A percentile compares a stretch with the other conserved stretches of the same genome.
Evolutionary conservation across 1,140 invertebrate genomes (phyloP).

Genomic region (Condylostylus longicornis): DNA sequence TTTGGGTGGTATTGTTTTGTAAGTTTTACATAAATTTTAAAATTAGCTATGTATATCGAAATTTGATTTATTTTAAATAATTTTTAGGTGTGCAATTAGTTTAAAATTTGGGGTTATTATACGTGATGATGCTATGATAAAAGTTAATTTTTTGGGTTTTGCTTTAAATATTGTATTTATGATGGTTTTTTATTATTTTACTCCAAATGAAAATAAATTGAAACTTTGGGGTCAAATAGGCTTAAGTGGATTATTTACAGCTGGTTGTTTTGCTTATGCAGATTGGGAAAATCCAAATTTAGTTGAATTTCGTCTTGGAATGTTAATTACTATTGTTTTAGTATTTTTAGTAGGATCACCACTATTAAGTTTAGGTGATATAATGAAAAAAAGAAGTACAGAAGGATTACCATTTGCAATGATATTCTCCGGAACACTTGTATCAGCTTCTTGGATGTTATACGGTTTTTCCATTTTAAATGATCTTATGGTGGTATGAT

Average conservation of each 20-base stretch:
- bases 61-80: conserved; percentile 1
- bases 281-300: conserved; percentile 43
- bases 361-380: conserved; percentile 48
- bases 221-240: conserved; percentile 39
- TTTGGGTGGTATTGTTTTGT: conserved; percentile 58
- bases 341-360: conserved; percentile 52
- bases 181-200: conserved; percentile 47
- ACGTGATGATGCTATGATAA: conserved; percentile 53
- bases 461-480: conserved; percentile 68
- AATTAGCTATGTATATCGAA: conserved; percentile 7
- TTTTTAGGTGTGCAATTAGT: conserved; percentile 42
- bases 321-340: conserved; percentile 51
- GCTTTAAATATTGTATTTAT: conserved; percentile 48
- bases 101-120: conserved; percentile 53
- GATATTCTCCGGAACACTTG: conserved; percentile 59
- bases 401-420: conserved; percentile 67
- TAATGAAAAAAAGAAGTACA: conserved; percentile 59
- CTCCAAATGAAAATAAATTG: conserved; percentile 36
- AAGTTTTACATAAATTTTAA: conserved; percentile 30
- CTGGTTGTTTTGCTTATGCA: conserved; percentile 44
- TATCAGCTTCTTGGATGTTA: conserved; percentile 59
- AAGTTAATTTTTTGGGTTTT: conserved; percentile 55
- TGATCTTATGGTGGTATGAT: conserved; percentile 56
- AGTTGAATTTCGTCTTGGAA: conserved; percentile 50
- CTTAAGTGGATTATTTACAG: conserved; percentile 37